Evolutionary conservation across 1,140 invertebrate genomes (phyloP).

Genomic region (Littorina saxatilis): DNA sequence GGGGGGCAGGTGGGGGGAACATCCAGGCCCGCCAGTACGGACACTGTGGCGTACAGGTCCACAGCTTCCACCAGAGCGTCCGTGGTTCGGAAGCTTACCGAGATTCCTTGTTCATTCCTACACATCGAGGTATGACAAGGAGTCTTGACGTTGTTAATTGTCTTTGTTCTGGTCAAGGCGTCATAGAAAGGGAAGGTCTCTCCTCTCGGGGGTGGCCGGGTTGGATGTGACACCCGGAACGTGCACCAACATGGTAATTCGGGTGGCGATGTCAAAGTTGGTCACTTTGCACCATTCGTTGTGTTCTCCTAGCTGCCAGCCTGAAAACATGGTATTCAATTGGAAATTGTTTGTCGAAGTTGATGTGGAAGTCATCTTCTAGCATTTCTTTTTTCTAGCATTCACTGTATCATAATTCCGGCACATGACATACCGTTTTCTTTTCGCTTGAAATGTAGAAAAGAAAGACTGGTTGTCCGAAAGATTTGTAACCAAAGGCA

Average conservation of each 20-base stretch:
- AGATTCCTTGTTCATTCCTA: background rate
- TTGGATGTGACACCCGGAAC: conserved; percentile 77
- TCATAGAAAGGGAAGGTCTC: background rate
- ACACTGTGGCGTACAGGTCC: conserved; percentile 89
- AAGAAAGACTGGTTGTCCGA: no score
- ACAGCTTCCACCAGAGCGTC: conserved; percentile 83
- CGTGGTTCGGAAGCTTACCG: conserved; percentile 22
- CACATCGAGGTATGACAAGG: background rate
- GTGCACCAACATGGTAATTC: conserved; percentile 85
- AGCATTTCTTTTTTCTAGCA: no score
- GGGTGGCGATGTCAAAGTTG: conserved; percentile 87
- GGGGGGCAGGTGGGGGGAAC: conserved; percentile 78
- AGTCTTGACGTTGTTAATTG: no score
- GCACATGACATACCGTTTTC: no score
- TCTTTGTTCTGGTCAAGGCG: background rate
- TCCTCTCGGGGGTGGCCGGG: background rate
- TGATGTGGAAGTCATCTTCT: no score
- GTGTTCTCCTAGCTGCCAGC: conserved; percentile 92
- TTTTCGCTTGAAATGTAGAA: no score
- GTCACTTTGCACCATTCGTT: conserved; percentile 91
- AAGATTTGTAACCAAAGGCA: no score
- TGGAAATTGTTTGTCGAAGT: no score
- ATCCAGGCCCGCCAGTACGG: conserved; percentile 81
- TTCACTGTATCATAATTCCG: no score
- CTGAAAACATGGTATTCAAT: no score